phyloP scores from a whole-genome alignment of 2,888 invertebrate genomes.

The Periphyllus acericola region DNA sequence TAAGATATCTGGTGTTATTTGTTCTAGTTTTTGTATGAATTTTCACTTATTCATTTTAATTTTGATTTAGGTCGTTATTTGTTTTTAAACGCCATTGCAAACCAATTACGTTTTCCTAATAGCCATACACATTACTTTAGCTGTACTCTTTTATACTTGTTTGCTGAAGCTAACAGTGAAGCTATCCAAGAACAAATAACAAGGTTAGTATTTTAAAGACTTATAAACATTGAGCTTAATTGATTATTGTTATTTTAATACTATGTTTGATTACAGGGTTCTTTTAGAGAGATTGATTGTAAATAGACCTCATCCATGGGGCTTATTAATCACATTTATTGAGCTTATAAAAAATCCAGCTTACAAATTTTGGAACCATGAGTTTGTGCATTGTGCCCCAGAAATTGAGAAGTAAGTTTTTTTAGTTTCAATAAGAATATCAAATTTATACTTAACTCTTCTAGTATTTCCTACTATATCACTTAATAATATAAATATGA shows the following conservation, averaged over 20 bases:
- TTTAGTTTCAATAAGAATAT: background rate
- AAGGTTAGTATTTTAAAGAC: background rate
- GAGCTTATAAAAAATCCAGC: constrained; percentile 98
- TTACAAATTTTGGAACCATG: constrained; percentile 99
- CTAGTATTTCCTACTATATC: background rate
- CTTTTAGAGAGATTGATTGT: constrained; percentile 96
- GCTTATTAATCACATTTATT: constrained; percentile 96
- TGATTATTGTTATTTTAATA: constrained; percentile 51
- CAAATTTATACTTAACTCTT: background rate
- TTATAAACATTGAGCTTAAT: background rate
- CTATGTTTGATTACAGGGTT: constrained; percentile 72
- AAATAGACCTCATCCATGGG: constrained; percentile 99
- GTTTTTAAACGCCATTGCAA: constrained; percentile 98
- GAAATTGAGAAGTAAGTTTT: constrained; percentile 95
- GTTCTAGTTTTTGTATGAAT: too few relatives aligned
- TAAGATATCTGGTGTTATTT: constrained; percentile 66
- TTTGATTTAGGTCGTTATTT: constrained; percentile 76
- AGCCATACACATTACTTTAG: constrained; percentile 99
- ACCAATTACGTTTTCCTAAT: constrained; percentile 98
- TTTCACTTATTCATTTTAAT: constrained; percentile 33
- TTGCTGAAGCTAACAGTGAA: constrained; percentile 96
- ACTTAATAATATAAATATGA: background rate
- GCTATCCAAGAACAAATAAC: constrained; percentile 99
- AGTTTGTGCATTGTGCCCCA: constrained; percentile 99
- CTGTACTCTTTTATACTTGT: constrained; percentile 94